Conservation (phyloP, 2,797 vertebrate species). For the Odontamblyopus rebecca region DNA sequence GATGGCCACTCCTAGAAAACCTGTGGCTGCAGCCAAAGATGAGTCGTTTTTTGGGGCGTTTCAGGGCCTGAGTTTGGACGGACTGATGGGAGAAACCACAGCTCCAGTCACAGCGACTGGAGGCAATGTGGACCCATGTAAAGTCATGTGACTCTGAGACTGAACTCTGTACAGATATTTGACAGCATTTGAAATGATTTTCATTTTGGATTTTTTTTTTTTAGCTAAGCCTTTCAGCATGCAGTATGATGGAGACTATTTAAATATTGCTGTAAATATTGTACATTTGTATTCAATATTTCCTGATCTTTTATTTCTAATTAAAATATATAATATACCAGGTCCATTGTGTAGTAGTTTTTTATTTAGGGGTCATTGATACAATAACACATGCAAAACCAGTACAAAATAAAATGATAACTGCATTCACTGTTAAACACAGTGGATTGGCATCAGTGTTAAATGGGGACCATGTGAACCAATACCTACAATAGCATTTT, state of each 20-base stretch:
- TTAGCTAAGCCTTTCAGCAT: neutral
- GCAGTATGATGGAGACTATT: too few species aligned
- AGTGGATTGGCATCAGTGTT: slow-evolving; percentile 5
- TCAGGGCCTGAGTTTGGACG: slow-evolving; percentile 75
- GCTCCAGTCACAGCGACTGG: slow-evolving; percentile 14
- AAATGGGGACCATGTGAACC: neutral
- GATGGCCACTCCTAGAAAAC: slow-evolving; percentile 47
- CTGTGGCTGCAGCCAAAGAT: slow-evolving; percentile 49
- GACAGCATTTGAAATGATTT: neutral
- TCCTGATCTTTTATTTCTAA: neutral
- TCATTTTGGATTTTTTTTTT: neutral
- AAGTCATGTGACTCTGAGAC: slow-evolving; percentile 73
- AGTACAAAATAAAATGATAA: neutral
- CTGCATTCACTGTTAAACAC: slow-evolving; percentile 7
- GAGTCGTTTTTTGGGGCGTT: slow-evolving; percentile 78
- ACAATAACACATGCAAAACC: slow-evolving; percentile 30
- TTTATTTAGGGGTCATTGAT: slow-evolving; percentile 37
- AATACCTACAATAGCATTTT: neutral
- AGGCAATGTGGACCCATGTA: slow-evolving; percentile 66
- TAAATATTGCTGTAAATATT: neutral
- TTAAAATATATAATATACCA: slow-evolving; percentile 22
- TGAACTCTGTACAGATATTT: neutral
- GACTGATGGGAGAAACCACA: slow-evolving; percentile 46
- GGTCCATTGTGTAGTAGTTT: slow-evolving; percentile 17
- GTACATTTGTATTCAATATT: neutral